These are phyloP conservation scores for Chlorospingus flavigularis DNA, from an alignment of 2,797 vertebrate genomes.

Conservation along the genomic window DNA sequence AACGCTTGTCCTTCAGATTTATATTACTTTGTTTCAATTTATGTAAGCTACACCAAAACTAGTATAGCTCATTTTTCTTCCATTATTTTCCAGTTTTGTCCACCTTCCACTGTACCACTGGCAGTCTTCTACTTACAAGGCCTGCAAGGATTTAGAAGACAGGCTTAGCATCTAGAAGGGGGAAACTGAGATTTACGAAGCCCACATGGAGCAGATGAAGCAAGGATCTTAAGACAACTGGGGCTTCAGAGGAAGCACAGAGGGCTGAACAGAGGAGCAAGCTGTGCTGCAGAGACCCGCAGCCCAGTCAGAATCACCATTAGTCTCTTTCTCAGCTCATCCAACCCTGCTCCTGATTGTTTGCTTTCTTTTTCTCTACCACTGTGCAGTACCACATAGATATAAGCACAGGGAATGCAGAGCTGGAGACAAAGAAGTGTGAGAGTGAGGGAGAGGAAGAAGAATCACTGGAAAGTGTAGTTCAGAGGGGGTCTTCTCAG, in stretches of 20 bases:
- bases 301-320: not conserved
- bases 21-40: not conserved
- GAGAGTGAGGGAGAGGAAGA: not conserved
- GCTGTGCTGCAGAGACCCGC: not conserved
- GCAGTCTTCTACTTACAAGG: not conserved
- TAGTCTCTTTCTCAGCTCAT: not conserved
- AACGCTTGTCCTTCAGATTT: not conserved
- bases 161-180: not conserved
- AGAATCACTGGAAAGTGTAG: not conserved
- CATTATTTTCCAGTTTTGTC: not conserved
- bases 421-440: not conserved
- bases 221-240: not conserved
- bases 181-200: not conserved
- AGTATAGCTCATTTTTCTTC: not conserved
- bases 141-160: not conserved
- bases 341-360: not conserved
- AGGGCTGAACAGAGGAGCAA: not conserved
- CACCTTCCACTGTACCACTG: not conserved
- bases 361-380: not conserved
- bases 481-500: not conserved
- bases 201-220: not conserved
- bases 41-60: not conserved
- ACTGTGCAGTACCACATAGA: not conserved
- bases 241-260: not conserved
- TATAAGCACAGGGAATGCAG: not conserved